These are phyloP conservation scores for Ceratina japonica DNA, from an alignment of 1,140 invertebrate genomes.

Conservation along the genomic window DNA sequence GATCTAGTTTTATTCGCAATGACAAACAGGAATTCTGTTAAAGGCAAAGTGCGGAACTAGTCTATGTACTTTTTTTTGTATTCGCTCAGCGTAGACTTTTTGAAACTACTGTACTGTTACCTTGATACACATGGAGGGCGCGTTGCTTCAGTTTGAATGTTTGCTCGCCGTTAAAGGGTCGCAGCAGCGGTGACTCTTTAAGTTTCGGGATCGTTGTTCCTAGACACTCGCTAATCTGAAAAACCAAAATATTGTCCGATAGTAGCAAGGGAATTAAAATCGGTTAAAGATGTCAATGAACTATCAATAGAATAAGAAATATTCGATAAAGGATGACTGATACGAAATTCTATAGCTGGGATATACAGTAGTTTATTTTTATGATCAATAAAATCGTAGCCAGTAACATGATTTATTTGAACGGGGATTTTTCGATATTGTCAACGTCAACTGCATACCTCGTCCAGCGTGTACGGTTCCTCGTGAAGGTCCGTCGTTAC, in stretches of 20 bases:
- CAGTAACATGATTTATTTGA: not conserved
- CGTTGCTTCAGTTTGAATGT: slow-evolving; percentile 91
- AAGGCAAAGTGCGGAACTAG: not conserved
- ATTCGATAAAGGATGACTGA: not conserved
- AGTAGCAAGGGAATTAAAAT: not conserved
- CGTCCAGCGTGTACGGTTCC: slow-evolving; percentile 87
- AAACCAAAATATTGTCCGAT: not conserved
- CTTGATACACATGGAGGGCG: slow-evolving; percentile 92
- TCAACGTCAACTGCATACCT: slow-evolving; percentile 80
- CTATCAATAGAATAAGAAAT: too few species aligned
- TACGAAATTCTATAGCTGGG: not conserved
- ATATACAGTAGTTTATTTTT: not conserved
- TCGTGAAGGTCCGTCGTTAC: slow-evolving; percentile 84
- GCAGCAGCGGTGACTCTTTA: slow-evolving; percentile 83
- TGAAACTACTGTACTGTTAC: slow-evolving; percentile 70
- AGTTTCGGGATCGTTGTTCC: slow-evolving; percentile 84
- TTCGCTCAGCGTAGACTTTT: not conserved
- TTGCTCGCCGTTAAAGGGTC: slow-evolving; percentile 84
- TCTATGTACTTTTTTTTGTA: not conserved
- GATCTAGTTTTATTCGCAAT: not conserved
- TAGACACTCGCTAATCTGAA: slow-evolving; percentile 82
- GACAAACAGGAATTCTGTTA: not conserved
- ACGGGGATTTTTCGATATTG: slow-evolving; percentile 16
- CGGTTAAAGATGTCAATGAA: not conserved
- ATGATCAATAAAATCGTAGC: too few species aligned